These are phyloP conservation scores for Drosophila seguyi DNA, from an alignment of 1,140 invertebrate genomes.

Conservation along the genomic window DNA sequence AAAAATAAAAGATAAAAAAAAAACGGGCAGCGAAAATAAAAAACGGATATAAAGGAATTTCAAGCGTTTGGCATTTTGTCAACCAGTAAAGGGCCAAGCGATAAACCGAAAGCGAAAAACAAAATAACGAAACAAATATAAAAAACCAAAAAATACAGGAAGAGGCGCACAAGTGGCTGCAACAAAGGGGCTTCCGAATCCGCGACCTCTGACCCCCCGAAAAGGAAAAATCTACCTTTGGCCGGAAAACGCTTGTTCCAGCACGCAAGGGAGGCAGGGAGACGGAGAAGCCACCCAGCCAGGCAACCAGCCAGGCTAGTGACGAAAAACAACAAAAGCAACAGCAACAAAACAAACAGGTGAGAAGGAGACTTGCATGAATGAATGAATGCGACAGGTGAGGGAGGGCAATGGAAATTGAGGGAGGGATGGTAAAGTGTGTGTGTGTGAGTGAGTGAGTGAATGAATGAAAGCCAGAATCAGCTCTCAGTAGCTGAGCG, in stretches of 20 bases:
- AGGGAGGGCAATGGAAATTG: conserved; percentile 28
- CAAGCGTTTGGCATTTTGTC: conserved; percentile 73
- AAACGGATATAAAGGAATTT: conserved; percentile 56
- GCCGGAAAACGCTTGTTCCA: conserved; percentile 79
- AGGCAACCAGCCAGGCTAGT: conserved; percentile 40
- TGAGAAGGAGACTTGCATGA: conserved; percentile 71
- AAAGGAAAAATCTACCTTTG: conserved; percentile 47
- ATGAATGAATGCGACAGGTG: conserved; percentile 53
- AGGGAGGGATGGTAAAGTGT: neutral
- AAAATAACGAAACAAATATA: neutral
- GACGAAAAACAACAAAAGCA: conserved; percentile 44
- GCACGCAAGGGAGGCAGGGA: conserved; percentile 39
- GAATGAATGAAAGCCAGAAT: conserved; percentile 20
- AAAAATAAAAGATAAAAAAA: conserved; percentile 17
- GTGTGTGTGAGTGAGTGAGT: neutral
- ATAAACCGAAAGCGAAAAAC: conserved; percentile 46
- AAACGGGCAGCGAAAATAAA: conserved; percentile 25
- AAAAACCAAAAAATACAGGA: conserved; percentile 12
- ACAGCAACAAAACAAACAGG: conserved; percentile 66
- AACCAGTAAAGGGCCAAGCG: conserved; percentile 74
- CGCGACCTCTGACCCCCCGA: conserved; percentile 58
- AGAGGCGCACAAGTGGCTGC: conserved; percentile 75
- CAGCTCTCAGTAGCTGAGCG: neutral
- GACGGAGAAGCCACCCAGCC: conserved; percentile 23
- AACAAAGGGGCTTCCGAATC: conserved; percentile 40